Conservation (phyloP, 2,797 vertebrate species). For the Xiphophorus birchmanni region DNA sequence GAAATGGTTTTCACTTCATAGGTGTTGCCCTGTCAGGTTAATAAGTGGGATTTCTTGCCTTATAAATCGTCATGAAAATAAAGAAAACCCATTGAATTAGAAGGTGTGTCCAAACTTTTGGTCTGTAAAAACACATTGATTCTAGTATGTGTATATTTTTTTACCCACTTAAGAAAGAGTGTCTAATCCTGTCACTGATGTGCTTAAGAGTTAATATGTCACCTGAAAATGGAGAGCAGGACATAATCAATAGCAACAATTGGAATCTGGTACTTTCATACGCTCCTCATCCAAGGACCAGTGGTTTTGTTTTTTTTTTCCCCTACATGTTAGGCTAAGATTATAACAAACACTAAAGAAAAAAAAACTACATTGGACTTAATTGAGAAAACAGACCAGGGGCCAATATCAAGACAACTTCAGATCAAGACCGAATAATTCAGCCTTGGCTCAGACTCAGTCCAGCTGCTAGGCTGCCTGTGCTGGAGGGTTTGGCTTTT, state of each 20-base stretch:
- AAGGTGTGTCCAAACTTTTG: too few relatives aligned
- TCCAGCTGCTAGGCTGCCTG: constrained; percentile 10
- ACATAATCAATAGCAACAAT: neutral
- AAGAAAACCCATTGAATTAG: too few relatives aligned
- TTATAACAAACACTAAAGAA: neutral
- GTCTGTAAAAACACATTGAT: too few relatives aligned
- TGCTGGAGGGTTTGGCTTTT: constrained; percentile 16
- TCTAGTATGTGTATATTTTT: too few relatives aligned
- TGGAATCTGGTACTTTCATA: neutral
- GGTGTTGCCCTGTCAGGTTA: too few relatives aligned
- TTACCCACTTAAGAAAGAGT: too few relatives aligned
- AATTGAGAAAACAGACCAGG: neutral
- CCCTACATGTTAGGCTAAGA: neutral
- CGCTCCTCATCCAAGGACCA: neutral
- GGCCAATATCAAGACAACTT: neutral
- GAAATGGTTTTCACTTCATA: too few relatives aligned
- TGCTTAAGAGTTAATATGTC: too few relatives aligned
- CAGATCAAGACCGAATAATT: neutral
- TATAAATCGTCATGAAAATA: too few relatives aligned
- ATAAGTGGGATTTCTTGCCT: too few relatives aligned
- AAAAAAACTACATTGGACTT: neutral
- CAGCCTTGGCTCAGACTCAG: constrained; percentile 11
- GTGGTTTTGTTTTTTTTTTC: neutral
- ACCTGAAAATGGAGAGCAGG: too few relatives aligned
- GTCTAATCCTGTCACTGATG: too few relatives aligned